Evolutionary conservation across 1,140 invertebrate genomes (phyloP), one percentile per base, ranked within the genome.

Genomic region (Scaptomyza montana): DNA sequence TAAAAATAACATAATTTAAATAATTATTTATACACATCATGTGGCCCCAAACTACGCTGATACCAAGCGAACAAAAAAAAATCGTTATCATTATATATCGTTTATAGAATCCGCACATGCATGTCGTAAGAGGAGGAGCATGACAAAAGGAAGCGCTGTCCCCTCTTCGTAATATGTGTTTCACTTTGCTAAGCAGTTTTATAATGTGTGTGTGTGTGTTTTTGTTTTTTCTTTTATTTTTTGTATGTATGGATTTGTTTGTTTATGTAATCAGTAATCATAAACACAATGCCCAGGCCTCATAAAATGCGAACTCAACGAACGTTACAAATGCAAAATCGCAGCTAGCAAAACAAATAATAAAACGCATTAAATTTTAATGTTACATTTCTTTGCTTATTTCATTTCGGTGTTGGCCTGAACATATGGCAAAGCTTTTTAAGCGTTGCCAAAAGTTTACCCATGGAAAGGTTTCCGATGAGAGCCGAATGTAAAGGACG

Each of bases 1-100:
- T 72, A 43, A 72, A 73, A 73, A 61, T 73, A 60, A 73, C 63
- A 67, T 60, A 61, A 61, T 55, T 67, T 66, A 54, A 72, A 67
- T 67, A 72, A 67, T 69, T 70, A 63, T 61, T 66, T 66, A 60
- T 55, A 73, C 70, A 73, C 55, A 60, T 41, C 21, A 12, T 60
- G 49, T 67, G 70, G 63, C 63, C 64, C 64, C 55, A 54, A 66
- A 25, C 51, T 61, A 63, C 30, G 57, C 47, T 49, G 41, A 49
- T 55, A 71, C 16, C 51, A 64, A 59, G 61, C 12, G 33, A 59
- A 50, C 63, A 63, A 72, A 54, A 62, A 53, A 66, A 33, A 36
- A 36, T 6, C 30, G 3, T 5, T 33, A 33, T 59, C 19, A 57
- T 57, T 6, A 47, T 28, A 45, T 60, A 61, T 33, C n/a, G 45